Percentiles rank a stretch among this genome's conserved stretches.
phyloP scores from a whole-genome alignment of 2,113 vertebrate species.

The Albula goreensis region DNA sequence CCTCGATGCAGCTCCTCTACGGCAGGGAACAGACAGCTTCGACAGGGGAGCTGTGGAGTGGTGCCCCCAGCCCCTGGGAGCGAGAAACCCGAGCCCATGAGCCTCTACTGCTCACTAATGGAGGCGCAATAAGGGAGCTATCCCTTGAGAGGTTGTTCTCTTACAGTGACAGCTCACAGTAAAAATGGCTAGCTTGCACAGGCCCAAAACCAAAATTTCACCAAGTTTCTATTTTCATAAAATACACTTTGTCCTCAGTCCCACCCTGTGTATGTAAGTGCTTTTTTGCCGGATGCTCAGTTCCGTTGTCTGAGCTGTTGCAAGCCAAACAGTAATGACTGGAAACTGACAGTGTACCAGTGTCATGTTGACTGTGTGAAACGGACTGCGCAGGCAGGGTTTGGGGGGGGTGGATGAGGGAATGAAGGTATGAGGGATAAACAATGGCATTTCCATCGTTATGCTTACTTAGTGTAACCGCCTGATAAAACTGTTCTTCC shows the following conservation, averaged over 20 bases:
- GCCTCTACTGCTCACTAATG: not conserved
- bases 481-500: not conserved
- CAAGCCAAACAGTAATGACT: conserved; percentile 23
- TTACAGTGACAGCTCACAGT: not conserved
- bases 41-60: not conserved
- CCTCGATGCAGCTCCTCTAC: not conserved
- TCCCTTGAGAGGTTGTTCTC: conserved; percentile 5
- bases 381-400: conserved; percentile 26
- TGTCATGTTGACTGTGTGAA: conserved; percentile 12
- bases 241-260: not conserved
- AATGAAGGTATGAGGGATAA: conserved; percentile 6
- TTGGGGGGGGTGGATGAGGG: conserved; percentile 18
- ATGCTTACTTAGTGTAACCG: not conserved
- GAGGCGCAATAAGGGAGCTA: not conserved
- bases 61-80: not conserved
- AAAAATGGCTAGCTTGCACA: not conserved
- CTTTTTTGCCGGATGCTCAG: not conserved
- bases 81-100: not conserved
- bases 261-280: not conserved
- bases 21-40: not conserved
- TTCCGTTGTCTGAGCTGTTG: not conserved
- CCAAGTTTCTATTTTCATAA: not conserved
- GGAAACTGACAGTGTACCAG: conserved; percentile 25
- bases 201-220: not conserved
- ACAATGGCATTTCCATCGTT: not conserved